phyloP scores from a whole-genome alignment of 2,888 invertebrate species.

The Aromia moschata region DNA sequence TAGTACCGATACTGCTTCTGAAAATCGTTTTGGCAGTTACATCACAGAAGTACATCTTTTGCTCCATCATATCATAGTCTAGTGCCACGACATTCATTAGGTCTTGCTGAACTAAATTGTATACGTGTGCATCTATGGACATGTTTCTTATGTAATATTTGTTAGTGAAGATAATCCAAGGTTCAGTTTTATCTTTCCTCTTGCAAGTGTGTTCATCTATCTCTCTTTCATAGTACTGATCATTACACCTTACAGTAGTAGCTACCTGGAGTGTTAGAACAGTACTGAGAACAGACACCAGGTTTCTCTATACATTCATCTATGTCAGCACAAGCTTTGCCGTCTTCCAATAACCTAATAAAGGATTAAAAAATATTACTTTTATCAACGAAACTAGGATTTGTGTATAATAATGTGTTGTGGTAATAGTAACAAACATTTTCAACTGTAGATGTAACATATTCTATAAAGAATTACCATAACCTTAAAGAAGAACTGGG shows the following conservation, averaged over 20 bases:
- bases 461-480: too few species aligned
- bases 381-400: background rate
- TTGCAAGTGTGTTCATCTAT: conserved; percentile 91
- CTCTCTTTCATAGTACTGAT: conserved; percentile 87
- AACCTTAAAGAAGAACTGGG: too few species aligned
- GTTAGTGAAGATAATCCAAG: conserved; percentile 95
- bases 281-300: conserved; percentile 92
- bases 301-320: conserved; percentile 90
- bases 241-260: conserved; percentile 97
- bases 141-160: conserved; percentile 98
- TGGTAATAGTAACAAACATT: too few species aligned
- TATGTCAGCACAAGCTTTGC: conserved; percentile 91
- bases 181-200: conserved; percentile 79
- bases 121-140: conserved; percentile 86
- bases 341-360: conserved; percentile 77
- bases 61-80: conserved; percentile 87
- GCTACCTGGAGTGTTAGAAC: conserved; percentile 94
- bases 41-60: conserved; percentile 94
- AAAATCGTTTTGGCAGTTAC: conserved; percentile 95
- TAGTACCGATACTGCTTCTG: conserved; percentile 71
- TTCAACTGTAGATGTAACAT: too few species aligned
- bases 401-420: too few species aligned
- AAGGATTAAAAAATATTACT: background rate
- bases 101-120: conserved; percentile 91
- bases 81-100: conserved; percentile 96